Evolutionary conservation across 2,888 invertebrate species (phyloP).

Genomic region (Mactromeris polynyma): DNA sequence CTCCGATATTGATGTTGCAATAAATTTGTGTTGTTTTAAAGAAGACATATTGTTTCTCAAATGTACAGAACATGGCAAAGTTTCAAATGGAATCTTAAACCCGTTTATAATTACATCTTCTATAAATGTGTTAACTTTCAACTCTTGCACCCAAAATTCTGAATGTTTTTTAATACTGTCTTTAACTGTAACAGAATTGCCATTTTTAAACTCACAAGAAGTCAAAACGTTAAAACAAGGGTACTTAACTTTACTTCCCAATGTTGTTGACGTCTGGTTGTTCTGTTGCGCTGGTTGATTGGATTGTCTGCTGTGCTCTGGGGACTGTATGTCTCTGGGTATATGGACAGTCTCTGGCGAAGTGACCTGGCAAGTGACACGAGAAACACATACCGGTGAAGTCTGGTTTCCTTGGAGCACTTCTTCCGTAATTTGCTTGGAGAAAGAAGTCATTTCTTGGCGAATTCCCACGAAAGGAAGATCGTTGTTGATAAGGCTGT

Average conservation of each 20-base stretch:
- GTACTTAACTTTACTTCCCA: too few species aligned
- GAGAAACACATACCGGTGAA: not conserved
- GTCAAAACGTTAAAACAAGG: too few species aligned
- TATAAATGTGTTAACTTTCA: not conserved
- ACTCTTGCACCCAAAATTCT: not conserved
- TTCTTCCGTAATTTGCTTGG: not conserved
- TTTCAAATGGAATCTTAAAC: too few species aligned
- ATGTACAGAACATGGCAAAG: not conserved
- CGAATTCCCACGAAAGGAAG: not conserved
- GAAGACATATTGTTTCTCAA: too few species aligned
- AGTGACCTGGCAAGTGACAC: conserved; percentile 20
- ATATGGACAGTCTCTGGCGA: conserved; percentile 28
- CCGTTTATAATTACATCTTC: not conserved
- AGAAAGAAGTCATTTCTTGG: conserved; percentile 3
- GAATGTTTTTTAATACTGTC: not conserved
- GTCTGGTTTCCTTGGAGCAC: not conserved
- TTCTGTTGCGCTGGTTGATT: not conserved
- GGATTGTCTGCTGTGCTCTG: not conserved
- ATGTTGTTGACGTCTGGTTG: too few species aligned
- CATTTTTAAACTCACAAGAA: too few species aligned
- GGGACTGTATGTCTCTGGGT: not conserved
- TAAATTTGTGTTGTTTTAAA: too few species aligned
- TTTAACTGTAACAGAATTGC: too few species aligned
- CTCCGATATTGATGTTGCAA: not conserved
- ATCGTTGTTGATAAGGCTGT: too few species aligned